Conservation (phyloP, 2,797 vertebrate genomes). For the Diceros bicornis region DNA sequence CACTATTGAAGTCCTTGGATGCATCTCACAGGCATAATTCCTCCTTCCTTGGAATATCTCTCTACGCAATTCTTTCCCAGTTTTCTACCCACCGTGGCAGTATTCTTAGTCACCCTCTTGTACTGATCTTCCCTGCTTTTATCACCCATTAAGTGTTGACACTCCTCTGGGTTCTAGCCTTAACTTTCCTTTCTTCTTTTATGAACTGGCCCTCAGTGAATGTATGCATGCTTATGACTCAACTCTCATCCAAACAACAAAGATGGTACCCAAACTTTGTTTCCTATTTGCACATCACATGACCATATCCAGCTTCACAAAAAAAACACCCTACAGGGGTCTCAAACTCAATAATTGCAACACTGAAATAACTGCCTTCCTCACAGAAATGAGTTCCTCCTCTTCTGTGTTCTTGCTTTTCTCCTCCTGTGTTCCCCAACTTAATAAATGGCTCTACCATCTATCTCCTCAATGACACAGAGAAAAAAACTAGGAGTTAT, state of each 20-base stretch:
- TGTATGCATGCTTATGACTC: not conserved
- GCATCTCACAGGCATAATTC: not conserved
- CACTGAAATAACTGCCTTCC: not conserved
- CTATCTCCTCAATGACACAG: not conserved
- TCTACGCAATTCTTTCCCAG: not conserved
- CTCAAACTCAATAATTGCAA: not conserved
- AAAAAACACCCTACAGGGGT: not conserved
- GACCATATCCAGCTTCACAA: not conserved
- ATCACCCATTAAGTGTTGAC: not conserved
- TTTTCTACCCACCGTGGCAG: fast-evolving
- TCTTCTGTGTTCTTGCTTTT: not conserved
- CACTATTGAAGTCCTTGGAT: not conserved
- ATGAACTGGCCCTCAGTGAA: not conserved
- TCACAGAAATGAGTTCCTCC: not conserved
- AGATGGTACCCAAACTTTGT: not conserved
- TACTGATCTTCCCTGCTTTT: not conserved
- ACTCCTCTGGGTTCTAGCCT: not conserved
- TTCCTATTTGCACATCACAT: not conserved
- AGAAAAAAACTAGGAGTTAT: not conserved
- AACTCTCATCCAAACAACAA: not conserved
- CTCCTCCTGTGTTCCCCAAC: not conserved
- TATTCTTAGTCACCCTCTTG: no score
- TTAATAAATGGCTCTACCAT: not conserved
- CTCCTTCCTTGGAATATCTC: not conserved
- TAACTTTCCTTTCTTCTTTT: not conserved